Conservation (phyloP, 2,113 vertebrate genomes). For the Acrocephalus arundinaceus region DNA sequence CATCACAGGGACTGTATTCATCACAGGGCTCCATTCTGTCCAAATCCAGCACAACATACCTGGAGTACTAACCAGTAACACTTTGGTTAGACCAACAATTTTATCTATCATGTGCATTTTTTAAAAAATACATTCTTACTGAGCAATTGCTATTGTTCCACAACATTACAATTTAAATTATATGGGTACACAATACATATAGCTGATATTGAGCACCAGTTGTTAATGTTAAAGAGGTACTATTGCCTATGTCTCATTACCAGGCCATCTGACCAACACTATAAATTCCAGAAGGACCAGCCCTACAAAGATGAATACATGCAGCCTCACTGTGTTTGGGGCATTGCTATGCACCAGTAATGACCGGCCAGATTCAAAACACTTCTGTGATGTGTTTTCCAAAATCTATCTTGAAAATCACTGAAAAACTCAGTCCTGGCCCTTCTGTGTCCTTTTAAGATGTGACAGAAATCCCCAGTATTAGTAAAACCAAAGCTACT, state of each 20-base stretch:
- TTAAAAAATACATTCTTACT: neutral
- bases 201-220: neutral
- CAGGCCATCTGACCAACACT: neutral
- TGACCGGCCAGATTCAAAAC: neutral
- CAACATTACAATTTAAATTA: neutral
- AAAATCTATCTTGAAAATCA: neutral
- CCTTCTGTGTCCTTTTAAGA: neutral
- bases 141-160: neutral
- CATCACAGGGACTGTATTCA: neutral
- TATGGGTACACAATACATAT: neutral
- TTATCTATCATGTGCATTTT: neutral
- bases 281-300: neutral
- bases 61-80: neutral
- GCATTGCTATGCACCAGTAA: neutral
- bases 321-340: neutral
- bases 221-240: neutral
- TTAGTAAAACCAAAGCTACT: neutral
- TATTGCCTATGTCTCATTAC: neutral
- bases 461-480: neutral
- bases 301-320: neutral
- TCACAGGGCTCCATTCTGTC: neutral
- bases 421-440: neutral
- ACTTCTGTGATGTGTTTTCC: neutral
- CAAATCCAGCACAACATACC: neutral
- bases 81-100: neutral